A percentile compares a stretch with the other conserved stretches of the same genome.
Evolutionary conservation across 2,797 vertebrate species (phyloP).

Genomic region (Uromys caudimaculatus): DNA sequence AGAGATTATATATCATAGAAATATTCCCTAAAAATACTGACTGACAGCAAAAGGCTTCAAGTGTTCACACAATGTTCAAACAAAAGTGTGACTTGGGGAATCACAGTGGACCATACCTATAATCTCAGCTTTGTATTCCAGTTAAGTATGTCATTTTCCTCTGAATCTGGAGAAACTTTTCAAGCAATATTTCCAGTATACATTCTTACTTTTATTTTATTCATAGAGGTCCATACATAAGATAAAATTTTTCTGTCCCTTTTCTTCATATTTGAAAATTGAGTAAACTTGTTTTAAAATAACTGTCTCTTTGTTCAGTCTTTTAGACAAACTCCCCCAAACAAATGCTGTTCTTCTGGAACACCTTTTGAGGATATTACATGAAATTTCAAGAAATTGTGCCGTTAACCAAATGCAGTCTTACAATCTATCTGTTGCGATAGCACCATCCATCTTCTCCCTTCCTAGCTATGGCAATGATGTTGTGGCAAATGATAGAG

Average conservation of each 20-base stretch:
- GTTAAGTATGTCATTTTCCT: background rate
- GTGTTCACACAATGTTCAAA: background rate
- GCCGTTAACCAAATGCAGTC: background rate
- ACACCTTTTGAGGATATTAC: background rate
- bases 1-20: background rate
- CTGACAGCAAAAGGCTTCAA: background rate
- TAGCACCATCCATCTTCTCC: fast-evolving
- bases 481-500: fast-evolving
- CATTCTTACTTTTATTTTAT: background rate
- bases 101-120: background rate
- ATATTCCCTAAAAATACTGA: background rate
- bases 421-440: fast-evolving
- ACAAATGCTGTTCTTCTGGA: background rate
- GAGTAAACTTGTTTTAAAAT: background rate
- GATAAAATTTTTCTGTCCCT: background rate
- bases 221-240: background rate
- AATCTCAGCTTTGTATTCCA: background rate
- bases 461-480: fast-evolving
- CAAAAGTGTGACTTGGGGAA: background rate
- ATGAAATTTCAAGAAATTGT: background rate
- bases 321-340: background rate
- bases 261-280: background rate
- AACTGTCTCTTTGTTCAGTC: background rate
- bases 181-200: background rate
- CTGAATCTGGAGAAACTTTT: background rate